Evolutionary conservation across 2,797 vertebrate species (phyloP), one percentile per base, ranked within the genome.

Genomic region (Choloepus didactylus): DNA sequence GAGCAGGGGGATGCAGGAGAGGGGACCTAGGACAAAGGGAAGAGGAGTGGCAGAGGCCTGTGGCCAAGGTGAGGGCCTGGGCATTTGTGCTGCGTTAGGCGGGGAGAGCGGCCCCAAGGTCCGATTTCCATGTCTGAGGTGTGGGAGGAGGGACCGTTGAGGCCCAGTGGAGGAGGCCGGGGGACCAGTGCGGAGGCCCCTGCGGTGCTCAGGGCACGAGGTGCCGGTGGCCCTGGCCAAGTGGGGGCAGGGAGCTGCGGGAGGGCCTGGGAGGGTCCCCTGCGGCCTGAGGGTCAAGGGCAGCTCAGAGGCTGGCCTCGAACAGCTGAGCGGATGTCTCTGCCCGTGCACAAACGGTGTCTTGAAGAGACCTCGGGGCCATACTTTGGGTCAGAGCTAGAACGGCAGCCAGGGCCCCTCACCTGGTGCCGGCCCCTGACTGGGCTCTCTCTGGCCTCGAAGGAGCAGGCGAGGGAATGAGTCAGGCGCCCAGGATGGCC

Each of bases 311-410:
- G 5, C 0, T 11, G 16, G 23, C 41, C 89, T 15, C 6, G n/a
- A 44, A 38, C 79, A 11, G 4, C n/a, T 0, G 5, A 12, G 64
- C 4, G 70, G 70, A 35, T 0, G 0, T 29, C 16, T 60, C 70
- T 2, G 2, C 10, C 0, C 7, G 14, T 6, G 1, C 16, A 31
- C n/a, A 54, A n/a, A 44, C 0, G 18, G 18, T 19, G 59, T 19
- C 59, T 23, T 25, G 23, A 60, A 25, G 23, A 23, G 59, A 60
- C 59, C 19, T 6, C 4, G 25, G 60, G 27, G 15, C 56, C 56
- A 59, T 59, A 19, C 6, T 19, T 16, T 18, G 3, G 3, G 23
- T 25, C 60, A 29, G 60, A 62, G 18, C 75, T 54, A 49, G 75
- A 21, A n/a, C 18, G 0, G 0, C 29, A 54, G 31, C 49, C 19